phyloP scores from a whole-genome alignment of 1,140 invertebrate species.

The Drosophila tristis region DNA sequence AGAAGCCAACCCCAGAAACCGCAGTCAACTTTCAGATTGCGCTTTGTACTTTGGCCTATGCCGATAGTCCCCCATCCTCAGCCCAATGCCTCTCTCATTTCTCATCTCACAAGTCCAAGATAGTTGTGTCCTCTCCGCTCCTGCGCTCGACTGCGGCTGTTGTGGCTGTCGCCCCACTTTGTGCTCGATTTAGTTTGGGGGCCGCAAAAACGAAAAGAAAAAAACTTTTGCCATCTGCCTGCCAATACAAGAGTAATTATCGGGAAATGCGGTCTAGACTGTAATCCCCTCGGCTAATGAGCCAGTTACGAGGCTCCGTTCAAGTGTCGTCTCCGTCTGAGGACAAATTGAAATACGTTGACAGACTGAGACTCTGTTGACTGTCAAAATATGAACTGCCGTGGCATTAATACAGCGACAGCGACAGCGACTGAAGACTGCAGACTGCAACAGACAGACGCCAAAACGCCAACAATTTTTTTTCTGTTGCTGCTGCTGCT shows the following conservation, averaged over 20 bases:
- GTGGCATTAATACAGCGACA: constrained; percentile 47
- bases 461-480: constrained; percentile 40
- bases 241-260: constrained; percentile 79
- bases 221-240: constrained; percentile 65
- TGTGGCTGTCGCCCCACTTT: constrained; percentile 56
- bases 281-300: constrained; percentile 72
- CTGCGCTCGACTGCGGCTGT: constrained; percentile 44
- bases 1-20: constrained; percentile 39
- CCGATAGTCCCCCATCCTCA: constrained; percentile 41
- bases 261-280: constrained; percentile 77
- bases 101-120: neutral
- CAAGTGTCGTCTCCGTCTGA: constrained; percentile 26
- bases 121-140: neutral
- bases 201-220: constrained; percentile 4
- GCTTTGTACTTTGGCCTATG: constrained; percentile 52
- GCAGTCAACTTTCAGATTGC: constrained; percentile 74
- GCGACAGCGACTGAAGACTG: constrained; percentile 45
- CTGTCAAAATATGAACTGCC: constrained; percentile 61
- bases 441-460: constrained; percentile 30
- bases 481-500: neutral
- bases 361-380: constrained; percentile 9
- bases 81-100: neutral
- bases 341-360: constrained; percentile 45
- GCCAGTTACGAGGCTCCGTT: constrained; percentile 50
- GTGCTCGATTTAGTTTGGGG: constrained; percentile 70